Percentiles rank a stretch among this genome's conserved stretches.
Conservation (phyloP, 1,140 invertebrate species). For the Brachystomella parvula region DNA sequence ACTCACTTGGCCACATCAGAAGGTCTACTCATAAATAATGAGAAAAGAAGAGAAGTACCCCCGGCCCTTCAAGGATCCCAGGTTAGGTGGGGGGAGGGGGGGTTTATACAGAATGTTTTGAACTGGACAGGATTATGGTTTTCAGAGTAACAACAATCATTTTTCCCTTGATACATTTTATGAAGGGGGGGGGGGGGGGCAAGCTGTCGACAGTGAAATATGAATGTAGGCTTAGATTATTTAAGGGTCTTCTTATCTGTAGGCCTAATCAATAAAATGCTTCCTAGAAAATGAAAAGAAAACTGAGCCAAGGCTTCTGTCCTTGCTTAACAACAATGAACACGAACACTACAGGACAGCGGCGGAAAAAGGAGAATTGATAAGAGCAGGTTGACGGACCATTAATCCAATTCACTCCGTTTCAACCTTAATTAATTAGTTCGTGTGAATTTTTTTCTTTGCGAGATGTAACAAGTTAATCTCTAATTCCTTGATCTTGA, state of each 20-base stretch:
- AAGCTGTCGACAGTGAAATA: too few species aligned
- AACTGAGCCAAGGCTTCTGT: not conserved
- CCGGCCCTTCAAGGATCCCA: not conserved
- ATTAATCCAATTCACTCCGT: too few species aligned
- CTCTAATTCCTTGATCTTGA: too few species aligned
- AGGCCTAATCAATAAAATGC: not conserved
- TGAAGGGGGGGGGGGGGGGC: too few species aligned
- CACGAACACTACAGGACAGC: not conserved
- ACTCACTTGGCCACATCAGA: not conserved
- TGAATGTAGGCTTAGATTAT: not conserved
- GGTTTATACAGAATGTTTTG: too few species aligned
- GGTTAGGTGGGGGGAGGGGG: too few species aligned
- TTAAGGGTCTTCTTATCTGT: not conserved
- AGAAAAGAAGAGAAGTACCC: not conserved
- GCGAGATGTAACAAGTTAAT: too few species aligned
- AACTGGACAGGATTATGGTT: slow-evolving; percentile 7
- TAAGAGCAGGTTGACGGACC: too few species aligned
- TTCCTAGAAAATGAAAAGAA: too few species aligned
- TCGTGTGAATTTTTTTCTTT: too few species aligned
- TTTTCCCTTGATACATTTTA: not conserved
- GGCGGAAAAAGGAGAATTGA: not conserved
- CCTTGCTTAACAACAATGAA: not conserved
- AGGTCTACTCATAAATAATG: not conserved
- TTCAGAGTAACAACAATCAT: not conserved
- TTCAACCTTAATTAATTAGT: too few species aligned